Percentiles rank a stretch among this genome's conserved stretches.
These are phyloP conservation scores for Bubalus kerabau DNA, from an alignment of 2,113 vertebrate genomes.

Conservation along the genomic window DNA sequence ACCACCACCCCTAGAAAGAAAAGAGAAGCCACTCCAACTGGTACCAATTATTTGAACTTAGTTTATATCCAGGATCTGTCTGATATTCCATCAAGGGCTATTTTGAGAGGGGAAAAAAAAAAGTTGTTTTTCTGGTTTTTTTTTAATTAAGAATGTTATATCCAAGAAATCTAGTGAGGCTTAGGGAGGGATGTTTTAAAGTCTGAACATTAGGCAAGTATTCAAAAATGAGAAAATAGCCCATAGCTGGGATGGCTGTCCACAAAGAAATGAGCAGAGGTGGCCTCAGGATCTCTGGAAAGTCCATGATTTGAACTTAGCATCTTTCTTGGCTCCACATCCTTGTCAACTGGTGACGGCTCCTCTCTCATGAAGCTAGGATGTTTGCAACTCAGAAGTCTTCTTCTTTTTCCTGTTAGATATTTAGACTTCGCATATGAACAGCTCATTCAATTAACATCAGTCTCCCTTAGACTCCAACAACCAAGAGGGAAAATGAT, in stretches of 20 bases:
- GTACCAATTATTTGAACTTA: neutral
- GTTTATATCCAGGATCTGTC: neutral
- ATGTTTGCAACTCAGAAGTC: neutral
- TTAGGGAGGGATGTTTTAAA: neutral
- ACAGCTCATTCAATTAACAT: neutral
- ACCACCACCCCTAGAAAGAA: neutral
- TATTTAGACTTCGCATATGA: neutral
- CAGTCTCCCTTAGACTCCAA: neutral
- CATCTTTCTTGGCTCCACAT: neutral
- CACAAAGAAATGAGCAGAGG: neutral
- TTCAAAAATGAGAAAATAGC: neutral
- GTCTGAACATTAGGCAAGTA: neutral
- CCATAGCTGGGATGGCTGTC: neutral
- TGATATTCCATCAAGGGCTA: neutral
- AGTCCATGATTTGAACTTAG: neutral
- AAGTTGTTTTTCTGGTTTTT: neutral
- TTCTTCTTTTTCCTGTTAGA: neutral
- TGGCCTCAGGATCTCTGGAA: accelerated
- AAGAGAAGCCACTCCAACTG: accelerated
- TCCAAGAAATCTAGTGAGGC: neutral
- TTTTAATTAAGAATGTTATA: neutral
- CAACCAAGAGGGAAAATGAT: neutral
- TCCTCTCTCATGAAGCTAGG: neutral
- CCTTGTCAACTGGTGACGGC: neutral
- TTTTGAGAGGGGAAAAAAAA: neutral